These are phyloP conservation scores for Parasteatoda tepidariorum DNA, from an alignment of 1,140 invertebrate genomes.

Conservation along the genomic window DNA sequence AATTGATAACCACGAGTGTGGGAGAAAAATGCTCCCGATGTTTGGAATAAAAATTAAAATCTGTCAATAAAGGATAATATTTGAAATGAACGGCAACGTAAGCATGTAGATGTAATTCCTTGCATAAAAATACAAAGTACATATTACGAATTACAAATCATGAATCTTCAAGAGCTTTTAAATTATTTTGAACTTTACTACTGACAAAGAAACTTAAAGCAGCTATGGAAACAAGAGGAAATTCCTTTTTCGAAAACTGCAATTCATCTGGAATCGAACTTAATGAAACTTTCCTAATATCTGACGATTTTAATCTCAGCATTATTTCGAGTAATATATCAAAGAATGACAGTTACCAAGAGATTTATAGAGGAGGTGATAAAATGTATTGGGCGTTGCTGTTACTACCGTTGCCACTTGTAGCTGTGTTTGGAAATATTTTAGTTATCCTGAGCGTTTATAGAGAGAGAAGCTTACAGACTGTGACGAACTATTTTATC, in stretches of 20 bases:
- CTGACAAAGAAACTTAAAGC: no score
- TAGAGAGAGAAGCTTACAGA: conserved; percentile 88
- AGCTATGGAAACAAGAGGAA: neutral
- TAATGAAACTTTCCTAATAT: neutral
- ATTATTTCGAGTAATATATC: conserved; percentile 28
- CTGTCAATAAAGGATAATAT: no score
- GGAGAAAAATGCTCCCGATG: no score
- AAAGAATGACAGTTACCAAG: neutral
- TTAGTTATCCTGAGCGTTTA: conserved; percentile 95
- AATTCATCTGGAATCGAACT: conserved; percentile 18
- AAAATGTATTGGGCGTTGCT: conserved; percentile 84
- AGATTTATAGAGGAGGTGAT: conserved; percentile 4
- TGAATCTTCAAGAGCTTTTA: no score
- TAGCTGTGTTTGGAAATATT: conserved; percentile 96
- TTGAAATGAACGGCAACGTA: no score
- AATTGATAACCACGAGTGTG: no score
- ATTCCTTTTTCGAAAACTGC: neutral
- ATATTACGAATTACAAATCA: no score
- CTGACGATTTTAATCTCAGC: conserved; percentile 25
- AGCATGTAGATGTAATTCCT: no score
- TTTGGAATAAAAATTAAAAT: no score
- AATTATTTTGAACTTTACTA: no score
- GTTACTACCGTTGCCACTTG: conserved; percentile 88
- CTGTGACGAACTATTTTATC: conserved; percentile 98
- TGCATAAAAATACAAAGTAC: no score